phyloP scores from a whole-genome alignment of 2,113 vertebrate species.

The Onychostoma macrolepis region DNA sequence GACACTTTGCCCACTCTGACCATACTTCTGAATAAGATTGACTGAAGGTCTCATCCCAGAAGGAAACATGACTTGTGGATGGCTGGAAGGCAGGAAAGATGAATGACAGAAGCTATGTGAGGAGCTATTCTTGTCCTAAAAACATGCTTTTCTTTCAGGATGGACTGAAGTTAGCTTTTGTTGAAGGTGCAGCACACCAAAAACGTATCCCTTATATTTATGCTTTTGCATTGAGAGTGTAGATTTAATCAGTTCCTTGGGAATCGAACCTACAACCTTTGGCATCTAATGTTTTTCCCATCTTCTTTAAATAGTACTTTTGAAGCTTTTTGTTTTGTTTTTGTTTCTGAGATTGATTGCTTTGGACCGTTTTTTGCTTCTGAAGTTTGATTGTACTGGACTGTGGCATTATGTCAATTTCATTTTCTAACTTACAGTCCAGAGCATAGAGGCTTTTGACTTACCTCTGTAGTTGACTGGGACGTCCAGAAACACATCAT shows the following conservation, averaged over 20 bases:
- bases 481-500: neutral
- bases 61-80: neutral
- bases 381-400: neutral
- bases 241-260: slow-evolving; percentile 3
- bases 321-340: neutral
- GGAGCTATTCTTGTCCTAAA: neutral
- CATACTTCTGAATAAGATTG: slow-evolving; percentile 37
- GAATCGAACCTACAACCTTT: neutral
- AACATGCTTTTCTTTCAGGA: neutral
- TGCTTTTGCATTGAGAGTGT: neutral
- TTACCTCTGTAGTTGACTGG: neutral
- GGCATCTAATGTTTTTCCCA: neutral
- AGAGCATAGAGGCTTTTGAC: neutral
- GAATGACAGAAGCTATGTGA: neutral
- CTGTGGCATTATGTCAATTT: neutral
- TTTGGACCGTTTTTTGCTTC: too few species aligned
- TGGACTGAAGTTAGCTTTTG: neutral
- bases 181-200: neutral
- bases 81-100: slow-evolving; percentile 2
- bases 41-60: slow-evolving; percentile 37
- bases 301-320: neutral
- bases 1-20: slow-evolving; percentile 36
- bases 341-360: neutral
- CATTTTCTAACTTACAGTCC: neutral
- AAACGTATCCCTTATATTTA: neutral